These are phyloP conservation scores for Mesocricetus auratus DNA, from an alignment of 2,113 vertebrate genomes.

Conservation along the genomic window DNA sequence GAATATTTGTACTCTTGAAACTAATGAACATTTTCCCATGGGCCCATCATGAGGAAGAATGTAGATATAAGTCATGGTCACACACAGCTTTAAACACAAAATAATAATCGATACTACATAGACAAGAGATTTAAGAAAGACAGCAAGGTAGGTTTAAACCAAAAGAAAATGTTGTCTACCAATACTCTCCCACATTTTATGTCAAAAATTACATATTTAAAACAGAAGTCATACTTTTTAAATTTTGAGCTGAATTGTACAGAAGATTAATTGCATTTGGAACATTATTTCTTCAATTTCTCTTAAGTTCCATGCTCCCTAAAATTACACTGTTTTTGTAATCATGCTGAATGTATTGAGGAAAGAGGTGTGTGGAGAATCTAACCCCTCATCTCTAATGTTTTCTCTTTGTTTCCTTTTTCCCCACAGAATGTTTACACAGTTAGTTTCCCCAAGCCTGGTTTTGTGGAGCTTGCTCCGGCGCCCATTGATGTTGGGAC, in stretches of 20 bases:
- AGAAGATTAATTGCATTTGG: neutral
- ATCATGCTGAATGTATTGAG: constrained; percentile 27
- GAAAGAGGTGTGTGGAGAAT: neutral
- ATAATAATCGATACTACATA: constrained; percentile 56
- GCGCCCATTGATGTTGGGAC: constrained; percentile 89
- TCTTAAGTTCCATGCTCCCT: constrained; percentile 1
- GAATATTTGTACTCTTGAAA: neutral
- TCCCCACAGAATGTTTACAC: constrained; percentile 93
- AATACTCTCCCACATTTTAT: constrained; percentile 22
- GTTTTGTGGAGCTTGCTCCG: constrained; percentile 93
- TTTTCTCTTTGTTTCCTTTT: neutral
- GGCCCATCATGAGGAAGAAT: neutral
- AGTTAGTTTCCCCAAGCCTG: constrained; percentile 95
- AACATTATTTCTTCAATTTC: neutral
- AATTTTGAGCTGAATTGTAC: neutral
- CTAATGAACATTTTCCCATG: constrained; percentile 5
- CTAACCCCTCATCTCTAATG: neutral
- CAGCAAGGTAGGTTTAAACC: neutral
- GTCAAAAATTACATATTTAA: constrained; percentile 61
- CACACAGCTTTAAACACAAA: constrained; percentile 62
- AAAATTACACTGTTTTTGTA: constrained; percentile 29
- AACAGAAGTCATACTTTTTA: neutral
- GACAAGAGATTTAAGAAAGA: constrained; percentile 36
- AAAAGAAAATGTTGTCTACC: neutral
- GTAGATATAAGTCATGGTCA: neutral